These are phyloP conservation scores for Dicranocentrus wangi DNA, from an alignment of 2,888 invertebrate genomes.

Conservation along the genomic window DNA sequence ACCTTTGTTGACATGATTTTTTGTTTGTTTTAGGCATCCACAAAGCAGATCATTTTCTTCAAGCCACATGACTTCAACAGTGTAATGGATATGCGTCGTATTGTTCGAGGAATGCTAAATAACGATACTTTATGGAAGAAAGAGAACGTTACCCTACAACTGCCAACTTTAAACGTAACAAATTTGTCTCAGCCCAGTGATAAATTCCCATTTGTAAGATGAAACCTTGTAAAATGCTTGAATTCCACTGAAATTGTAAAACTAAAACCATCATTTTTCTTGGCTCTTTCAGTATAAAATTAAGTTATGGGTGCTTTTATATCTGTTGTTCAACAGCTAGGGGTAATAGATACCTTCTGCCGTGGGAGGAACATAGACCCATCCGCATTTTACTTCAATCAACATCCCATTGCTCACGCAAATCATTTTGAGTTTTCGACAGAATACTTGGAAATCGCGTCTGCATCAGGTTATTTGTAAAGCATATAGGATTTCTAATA, in stretches of 20 bases:
- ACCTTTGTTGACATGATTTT: too few species aligned
- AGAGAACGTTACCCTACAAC: slow-evolving; percentile 53
- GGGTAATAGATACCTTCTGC: slow-evolving; percentile 62
- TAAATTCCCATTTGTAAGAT: slow-evolving; percentile 55
- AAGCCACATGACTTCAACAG: slow-evolving; percentile 54
- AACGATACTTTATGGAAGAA: slow-evolving; percentile 42
- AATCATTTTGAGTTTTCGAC: slow-evolving; percentile 61
- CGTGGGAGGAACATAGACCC: slow-evolving; percentile 43
- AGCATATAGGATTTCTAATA: too few species aligned
- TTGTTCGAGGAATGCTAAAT: slow-evolving; percentile 41
- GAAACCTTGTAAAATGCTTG: background rate
- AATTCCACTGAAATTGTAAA: background rate
- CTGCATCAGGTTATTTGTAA: slow-evolving; percentile 62
- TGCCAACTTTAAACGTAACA: slow-evolving; percentile 62
- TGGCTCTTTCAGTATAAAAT: too few species aligned
- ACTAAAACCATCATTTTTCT: too few species aligned
- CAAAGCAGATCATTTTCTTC: slow-evolving; percentile 56
- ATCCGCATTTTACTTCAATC: slow-evolving; percentile 46
- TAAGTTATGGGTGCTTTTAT: too few species aligned
- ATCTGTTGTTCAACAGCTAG: slow-evolving; percentile 58
- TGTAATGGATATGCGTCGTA: slow-evolving; percentile 52
- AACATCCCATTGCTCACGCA: slow-evolving; percentile 65
- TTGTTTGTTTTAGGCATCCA: slow-evolving; percentile 44
- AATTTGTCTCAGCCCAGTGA: slow-evolving; percentile 59
- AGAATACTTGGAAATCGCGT: slow-evolving; percentile 47